Evolutionary conservation across 2,797 vertebrate genomes (phyloP), one percentile per base, ranked within the genome.

Genomic region (Acestrorhynchus altus): DNA sequence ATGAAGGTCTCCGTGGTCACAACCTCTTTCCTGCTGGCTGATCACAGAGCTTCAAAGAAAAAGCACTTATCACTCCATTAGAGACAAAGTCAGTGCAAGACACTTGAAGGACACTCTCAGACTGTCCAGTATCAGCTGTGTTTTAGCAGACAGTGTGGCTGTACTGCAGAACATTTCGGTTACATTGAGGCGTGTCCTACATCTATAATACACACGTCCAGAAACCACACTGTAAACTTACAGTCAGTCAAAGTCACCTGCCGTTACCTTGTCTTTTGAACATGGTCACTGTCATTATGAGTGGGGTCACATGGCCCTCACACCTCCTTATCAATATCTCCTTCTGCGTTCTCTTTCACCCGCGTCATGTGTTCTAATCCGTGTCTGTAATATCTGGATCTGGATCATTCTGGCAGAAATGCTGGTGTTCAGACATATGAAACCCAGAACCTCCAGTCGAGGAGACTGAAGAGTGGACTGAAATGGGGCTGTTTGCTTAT

Each of bases 41-140:
- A 67, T 76, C 44, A 35, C 51, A 72, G 70, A 60, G 52, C 68
- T 72, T 8, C 3, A 13, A 76, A 72, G 40, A 31, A 65, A 66
- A 71, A 39, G 44, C 39, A 47, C 73, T 66, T 49, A 56, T 59
- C 67, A 24, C 47, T 51, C 49, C 15, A 13, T 64, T 70, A 70
- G 49, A 56, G 22, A 31, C 54, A 61, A 61, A 70, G 1, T 40
- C 11, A 16, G 35, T 40, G 47, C 31, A 63, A 35, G 31, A 8
- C 4, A 12, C 22, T 54, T 51, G 16, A 52, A 20, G 18, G 49
- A 18, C 7, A n/a, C 1, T 52, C 49, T 20, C n/a, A 1, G 8
- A 52, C 1, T 20, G 18, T 16, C 0, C n/a, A 9, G 15, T 18
- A 9, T 20, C 8, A 52, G n/a, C 6, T 52, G 49, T n/a, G 16